phyloP scores from a whole-genome alignment of 2,888 invertebrate species.

The Polyploca ridens region DNA sequence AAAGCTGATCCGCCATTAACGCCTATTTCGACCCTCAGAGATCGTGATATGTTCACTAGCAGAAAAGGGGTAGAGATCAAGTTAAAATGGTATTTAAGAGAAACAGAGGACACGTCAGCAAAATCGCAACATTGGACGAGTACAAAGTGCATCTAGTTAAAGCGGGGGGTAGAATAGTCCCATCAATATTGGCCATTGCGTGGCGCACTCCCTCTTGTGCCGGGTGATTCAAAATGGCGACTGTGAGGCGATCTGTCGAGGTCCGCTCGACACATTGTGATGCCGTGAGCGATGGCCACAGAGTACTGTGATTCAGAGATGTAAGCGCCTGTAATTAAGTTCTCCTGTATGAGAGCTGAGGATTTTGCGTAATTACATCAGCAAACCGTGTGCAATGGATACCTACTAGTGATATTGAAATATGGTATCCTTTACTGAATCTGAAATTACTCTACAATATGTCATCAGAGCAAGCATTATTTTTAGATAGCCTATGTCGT shows the following conservation, averaged over 20 bases:
- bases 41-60: constrained; percentile 4
- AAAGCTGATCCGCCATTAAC: constrained; percentile 45
- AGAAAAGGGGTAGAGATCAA: constrained; percentile 40
- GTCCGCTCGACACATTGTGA: constrained; percentile 48
- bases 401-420: no score
- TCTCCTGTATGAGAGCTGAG: no score
- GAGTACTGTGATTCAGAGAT: constrained; percentile 19
- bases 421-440: no score
- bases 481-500: no score
- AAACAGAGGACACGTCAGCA: constrained; percentile 76
- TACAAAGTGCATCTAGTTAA: constrained; percentile 78
- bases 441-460: no score
- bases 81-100: constrained; percentile 49
- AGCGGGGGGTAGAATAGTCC: constrained; percentile 61
- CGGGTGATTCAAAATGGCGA: constrained; percentile 57
- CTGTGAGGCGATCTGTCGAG: constrained; percentile 43
- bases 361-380: no score
- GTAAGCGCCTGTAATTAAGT: no score
- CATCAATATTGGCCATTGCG: constrained; percentile 68
- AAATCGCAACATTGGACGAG: constrained; percentile 65
- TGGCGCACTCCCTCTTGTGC: constrained; percentile 31
- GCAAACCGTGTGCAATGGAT: no score
- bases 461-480: no score
- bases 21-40: constrained; percentile 15
- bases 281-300: constrained; percentile 22